Base-by-base conservation (phyloP, 2,888 invertebrate genomes). In the Trichacis sp. region DNA sequence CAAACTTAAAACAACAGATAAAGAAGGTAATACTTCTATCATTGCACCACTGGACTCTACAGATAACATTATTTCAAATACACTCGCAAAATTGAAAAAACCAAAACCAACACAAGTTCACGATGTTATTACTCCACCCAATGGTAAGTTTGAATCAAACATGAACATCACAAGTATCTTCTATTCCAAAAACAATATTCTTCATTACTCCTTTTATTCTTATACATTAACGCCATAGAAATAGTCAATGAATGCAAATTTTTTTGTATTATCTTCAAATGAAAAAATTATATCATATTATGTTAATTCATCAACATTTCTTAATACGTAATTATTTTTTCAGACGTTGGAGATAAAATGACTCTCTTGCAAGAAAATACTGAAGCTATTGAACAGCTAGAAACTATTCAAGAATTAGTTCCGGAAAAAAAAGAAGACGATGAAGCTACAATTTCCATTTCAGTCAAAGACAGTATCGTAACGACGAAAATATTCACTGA, bases 1-100 rank as follows among this genome's bases (percentile, higher is more conserved):
- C 76, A 67, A 78, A 81, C 51, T 70, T 83, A 12, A 68, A 79
- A 2, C 87, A 88, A 38, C 87, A 89, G 73, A 88, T 87, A 80
- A 88, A 1, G 24, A 24, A 24, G 24, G 24, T 24, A 24, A 24
- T 8, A 8, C 24, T 24, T 24, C 33, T n/a, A n/a, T n/a, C n/a
- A 11, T n/a, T 33, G 9, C 8, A 33, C 33, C 33, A 33, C n/a
- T 33, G 33, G 33, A 33, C 33, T 33, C 33, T n/a, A n/a, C n/a
- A 45, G 18, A 20, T n/a, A 2, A 24, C 24, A 24, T 24, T 24
- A 24, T 8, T 24, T 8, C 8, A 24, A 8, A 5, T 24, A 24
- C 24, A 24, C 24, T 24, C 8, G 24, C 24, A 24, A 8, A 24
- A 24, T 33, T 9, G 8, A n/a, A 33, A 33, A 3, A 33, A 6